Percentiles rank a stretch among this genome's conserved stretches.
Evolutionary conservation across 2,113 vertebrate genomes (phyloP).

Genomic region (Amazona guildingii): DNA sequence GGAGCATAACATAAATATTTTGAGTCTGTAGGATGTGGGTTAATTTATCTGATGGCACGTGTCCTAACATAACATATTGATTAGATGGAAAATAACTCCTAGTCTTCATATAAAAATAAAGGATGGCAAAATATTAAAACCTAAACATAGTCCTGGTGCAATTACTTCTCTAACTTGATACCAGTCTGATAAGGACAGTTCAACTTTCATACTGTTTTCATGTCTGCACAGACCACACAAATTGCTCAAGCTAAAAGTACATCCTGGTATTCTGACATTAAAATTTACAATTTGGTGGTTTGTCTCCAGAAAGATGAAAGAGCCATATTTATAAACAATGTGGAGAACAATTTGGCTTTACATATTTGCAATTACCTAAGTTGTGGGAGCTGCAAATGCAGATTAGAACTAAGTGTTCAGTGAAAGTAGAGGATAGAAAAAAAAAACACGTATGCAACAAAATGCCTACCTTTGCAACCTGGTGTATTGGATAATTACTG

Average conservation of each 20-base stretch:
- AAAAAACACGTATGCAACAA: not conserved
- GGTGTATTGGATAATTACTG: not conserved
- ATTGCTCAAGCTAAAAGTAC: not conserved
- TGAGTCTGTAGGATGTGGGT: conserved; percentile 41
- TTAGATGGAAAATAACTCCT: not conserved
- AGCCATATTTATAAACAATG: not conserved
- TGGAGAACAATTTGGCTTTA: not conserved
- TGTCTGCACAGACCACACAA: not conserved
- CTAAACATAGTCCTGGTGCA: not conserved
- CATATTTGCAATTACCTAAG: not conserved
- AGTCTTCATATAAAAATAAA: conserved; percentile 15
- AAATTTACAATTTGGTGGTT: not conserved
- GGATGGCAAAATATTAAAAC: not conserved
- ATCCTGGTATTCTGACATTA: not conserved
- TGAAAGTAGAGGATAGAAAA: not conserved
- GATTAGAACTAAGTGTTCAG: not conserved
- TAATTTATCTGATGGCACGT: not conserved
- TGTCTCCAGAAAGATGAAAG: not conserved
- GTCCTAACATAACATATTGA: not conserved
- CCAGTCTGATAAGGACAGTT: not conserved
- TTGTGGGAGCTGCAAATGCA: not conserved
- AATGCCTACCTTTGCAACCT: not conserved
- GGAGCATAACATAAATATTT: conserved; percentile 54
- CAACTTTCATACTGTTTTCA: not conserved
- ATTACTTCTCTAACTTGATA: not conserved